Evolutionary conservation across 2,113 vertebrate species (phyloP), one percentile per base, ranked within the genome.

Genomic region (Piaya cayana): DNA sequence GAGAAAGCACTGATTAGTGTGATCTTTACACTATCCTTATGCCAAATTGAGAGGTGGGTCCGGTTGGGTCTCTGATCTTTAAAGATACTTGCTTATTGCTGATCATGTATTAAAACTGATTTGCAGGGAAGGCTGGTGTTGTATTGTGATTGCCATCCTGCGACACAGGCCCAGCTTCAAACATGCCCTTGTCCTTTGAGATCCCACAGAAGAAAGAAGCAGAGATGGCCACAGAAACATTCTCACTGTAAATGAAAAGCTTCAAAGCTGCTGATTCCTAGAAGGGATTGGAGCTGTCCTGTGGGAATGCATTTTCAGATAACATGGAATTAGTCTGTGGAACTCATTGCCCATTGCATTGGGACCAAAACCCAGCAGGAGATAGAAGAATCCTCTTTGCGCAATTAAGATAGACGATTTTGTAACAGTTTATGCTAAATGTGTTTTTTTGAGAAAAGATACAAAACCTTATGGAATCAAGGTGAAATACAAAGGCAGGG

Each of bases 61-160:
- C 34, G 12, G 5, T 0, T 79, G 15, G 6, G 25, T 50, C 56
- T 84, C n/a, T 42, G 47, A 32, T 71, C 37, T 76, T 71, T 67
- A 68, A 77, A 22, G 26, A 62, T 29, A 75, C 32, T 45, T 70
- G 19, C 5, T 82, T 12, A 27, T 55, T 90, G 52, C n/a, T 59
- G 34, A 12, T 27, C 0, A 10, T 56, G 45, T 45, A 42, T 55
- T 26, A 83, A 72, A 42, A 56, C 1, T 64, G 58, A 36, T 88
- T 75, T 82, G 7, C 45, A 69, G 36, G 7, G 55, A 20, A n/a
- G 11, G 17, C 37, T 86, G 3, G 22, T 88, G 92, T 60, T 56
- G 6, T 86, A 25, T 53, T 0, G 0, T n/a, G 47, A 27, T 39
- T 11, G 4, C 65, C 32, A 45, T 14, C 19, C 32, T 26, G 18